Percentiles rank a stretch among this genome's conserved stretches.
Conservation (phyloP, 1,140 invertebrate species). For the Drosophila seguyi region DNA sequence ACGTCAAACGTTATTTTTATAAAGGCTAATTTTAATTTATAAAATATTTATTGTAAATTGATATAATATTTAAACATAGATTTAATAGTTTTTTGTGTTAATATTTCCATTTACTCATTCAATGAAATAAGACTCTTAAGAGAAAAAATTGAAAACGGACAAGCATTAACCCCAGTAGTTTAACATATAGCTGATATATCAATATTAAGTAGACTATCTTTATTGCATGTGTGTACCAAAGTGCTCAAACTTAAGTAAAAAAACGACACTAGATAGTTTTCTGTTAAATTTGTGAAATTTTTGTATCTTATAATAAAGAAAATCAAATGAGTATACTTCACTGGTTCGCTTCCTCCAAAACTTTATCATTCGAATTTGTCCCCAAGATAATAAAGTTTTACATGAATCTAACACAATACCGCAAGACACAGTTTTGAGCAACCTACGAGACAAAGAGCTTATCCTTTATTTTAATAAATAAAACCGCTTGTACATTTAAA, state of each 20-base stretch:
- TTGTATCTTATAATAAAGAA: conserved; percentile 67
- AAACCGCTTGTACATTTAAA: too few species aligned
- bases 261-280: conserved; percentile 64
- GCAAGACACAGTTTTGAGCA: too few species aligned
- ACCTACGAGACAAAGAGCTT: too few species aligned
- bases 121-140: conserved; percentile 13
- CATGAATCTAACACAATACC: too few species aligned
- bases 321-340: conserved; percentile 6
- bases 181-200: conserved; percentile 50
- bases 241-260: conserved; percentile 70
- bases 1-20: conserved; percentile 42
- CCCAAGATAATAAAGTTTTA: too few species aligned
- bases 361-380: too few species aligned
- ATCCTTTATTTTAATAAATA: too few species aligned
- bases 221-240: conserved; percentile 74
- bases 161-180: conserved; percentile 46
- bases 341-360: neutral
- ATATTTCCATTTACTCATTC: neutral
- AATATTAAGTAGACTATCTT: conserved; percentile 59
- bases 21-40: conserved; percentile 39
- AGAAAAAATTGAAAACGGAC: conserved; percentile 43
- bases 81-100: conserved; percentile 44
- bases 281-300: conserved; percentile 73
- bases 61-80: conserved; percentile 12
- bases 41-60: conserved; percentile 58